Percentiles rank a stretch among this genome's conserved stretches.
Conservation (phyloP, 2,888 invertebrate species). For the Minunthozetes semirufus region DNA sequence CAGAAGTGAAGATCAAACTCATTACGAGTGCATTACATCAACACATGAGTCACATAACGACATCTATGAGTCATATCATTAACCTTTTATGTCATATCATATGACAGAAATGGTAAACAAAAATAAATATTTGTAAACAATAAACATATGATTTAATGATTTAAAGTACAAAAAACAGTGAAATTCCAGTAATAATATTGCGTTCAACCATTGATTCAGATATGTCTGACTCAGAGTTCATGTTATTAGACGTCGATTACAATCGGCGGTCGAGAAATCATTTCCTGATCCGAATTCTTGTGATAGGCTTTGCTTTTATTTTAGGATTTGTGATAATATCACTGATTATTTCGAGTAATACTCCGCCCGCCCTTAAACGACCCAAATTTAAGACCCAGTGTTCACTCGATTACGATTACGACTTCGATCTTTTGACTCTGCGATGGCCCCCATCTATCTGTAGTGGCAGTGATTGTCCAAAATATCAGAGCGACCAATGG, state of each 20-base stretch:
- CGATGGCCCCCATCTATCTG: conserved; percentile 36
- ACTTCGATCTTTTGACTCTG: conserved; percentile 27
- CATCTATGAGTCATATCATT: too few species aligned
- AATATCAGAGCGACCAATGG: neutral
- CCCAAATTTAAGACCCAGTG: conserved; percentile 3
- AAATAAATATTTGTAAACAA: too few species aligned
- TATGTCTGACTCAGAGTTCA: conserved; percentile 18
- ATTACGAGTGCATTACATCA: too few species aligned
- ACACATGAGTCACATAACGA: too few species aligned
- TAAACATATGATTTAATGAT: too few species aligned
- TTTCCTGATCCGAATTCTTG: neutral
- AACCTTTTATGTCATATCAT: too few species aligned
- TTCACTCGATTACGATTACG: conserved; percentile 2
- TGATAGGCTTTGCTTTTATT: neutral
- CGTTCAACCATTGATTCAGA: neutral
- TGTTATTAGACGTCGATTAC: neutral
- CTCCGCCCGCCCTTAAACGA: neutral
- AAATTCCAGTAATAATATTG: neutral
- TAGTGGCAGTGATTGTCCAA: neutral
- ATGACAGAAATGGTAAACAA: too few species aligned
- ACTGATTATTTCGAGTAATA: neutral
- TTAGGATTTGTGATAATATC: neutral
- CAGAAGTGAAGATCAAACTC: too few species aligned
- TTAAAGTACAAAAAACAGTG: too few species aligned
- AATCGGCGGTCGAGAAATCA: neutral